Base-by-base conservation (phyloP, 2,113 vertebrate species). In the Lota lota region DNA sequence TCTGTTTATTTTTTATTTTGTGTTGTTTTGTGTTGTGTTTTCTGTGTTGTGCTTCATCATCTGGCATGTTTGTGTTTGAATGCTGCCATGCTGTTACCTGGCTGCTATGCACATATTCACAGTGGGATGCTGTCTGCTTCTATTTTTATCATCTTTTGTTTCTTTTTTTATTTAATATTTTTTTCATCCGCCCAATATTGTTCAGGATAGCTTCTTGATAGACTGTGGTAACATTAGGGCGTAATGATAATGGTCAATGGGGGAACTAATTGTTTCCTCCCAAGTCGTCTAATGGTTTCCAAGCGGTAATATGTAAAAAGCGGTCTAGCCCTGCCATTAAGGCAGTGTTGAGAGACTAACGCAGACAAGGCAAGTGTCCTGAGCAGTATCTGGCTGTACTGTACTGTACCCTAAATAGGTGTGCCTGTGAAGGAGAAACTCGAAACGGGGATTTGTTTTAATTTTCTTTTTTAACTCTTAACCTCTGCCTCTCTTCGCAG, bases 121-220 rank as follows among this genome's bases (percentile, higher is more conserved):
- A 53, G 22, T 24, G 51, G 78, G 63, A 76, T 68, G 62, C 62
- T 66, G 60, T 71, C 18, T 33, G 72, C 64, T 68, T 77, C 59
- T 22, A 77, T 53, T 79, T 61, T 28, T 68, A 58, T 17, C 72
- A 77, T 78, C 50, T 57, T 70, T 11, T 36, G 61, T 63, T 63
- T 11, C 57, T 10, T 66, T 70, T 77, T 22, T 80, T 56, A 78
- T 63, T 22, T 69, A 72, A 72, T 79, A 28, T 51, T 78, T 79
- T 21, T 36, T 59, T 80, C 79, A 85, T 85, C 73, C 40, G 74
- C 79, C 24, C 50, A 81, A 81, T 90, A 88, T 95, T 83, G 94
- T 96, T 97, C 95, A 95, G 95, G 94, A 97, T 94, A 93, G 94
- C 93, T 64, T 93, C 91, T 63, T 75, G 64, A 80, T 87, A 76